Percentiles rank a stretch among this genome's conserved stretches.
These are phyloP conservation scores for Myotis brandtii DNA, from an alignment of 2,113 vertebrate genomes.

Conservation along the genomic window DNA sequence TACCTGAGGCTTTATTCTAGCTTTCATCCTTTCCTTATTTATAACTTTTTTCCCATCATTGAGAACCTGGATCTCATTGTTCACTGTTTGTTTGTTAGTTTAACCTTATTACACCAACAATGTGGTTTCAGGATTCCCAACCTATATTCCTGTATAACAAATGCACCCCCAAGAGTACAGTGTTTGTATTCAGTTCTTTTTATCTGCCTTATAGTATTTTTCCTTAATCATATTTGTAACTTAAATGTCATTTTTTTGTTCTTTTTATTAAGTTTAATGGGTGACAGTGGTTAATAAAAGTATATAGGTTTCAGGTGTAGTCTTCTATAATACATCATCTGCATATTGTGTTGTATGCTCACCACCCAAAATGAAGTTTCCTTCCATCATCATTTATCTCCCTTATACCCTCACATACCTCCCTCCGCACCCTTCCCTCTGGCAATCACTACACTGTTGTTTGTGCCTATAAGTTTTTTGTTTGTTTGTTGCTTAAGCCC, in stretches of 20 bases:
- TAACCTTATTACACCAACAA: neutral
- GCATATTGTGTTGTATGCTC: neutral
- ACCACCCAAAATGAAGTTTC: neutral
- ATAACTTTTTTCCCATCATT: neutral
- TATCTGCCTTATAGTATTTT: neutral
- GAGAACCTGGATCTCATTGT: neutral
- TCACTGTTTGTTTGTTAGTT: neutral
- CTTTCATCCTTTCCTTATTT: neutral
- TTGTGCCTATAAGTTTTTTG: neutral
- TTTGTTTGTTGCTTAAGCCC: neutral
- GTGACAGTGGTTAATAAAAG: neutral
- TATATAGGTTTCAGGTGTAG: neutral
- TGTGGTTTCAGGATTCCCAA: neutral
- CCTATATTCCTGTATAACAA: neutral
- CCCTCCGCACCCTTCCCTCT: neutral
- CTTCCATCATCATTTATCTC: neutral
- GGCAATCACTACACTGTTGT: neutral
- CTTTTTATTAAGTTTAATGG: no score
- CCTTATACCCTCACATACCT: neutral
- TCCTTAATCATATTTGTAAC: neutral
- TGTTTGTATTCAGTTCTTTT: neutral
- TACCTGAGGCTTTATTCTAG: neutral
- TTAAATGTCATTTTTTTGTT: neutral
- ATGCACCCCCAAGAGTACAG: neutral
- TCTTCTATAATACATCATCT: neutral